Conservation (phyloP, 2,113 vertebrate species). For the Pterocles orientalis region DNA sequence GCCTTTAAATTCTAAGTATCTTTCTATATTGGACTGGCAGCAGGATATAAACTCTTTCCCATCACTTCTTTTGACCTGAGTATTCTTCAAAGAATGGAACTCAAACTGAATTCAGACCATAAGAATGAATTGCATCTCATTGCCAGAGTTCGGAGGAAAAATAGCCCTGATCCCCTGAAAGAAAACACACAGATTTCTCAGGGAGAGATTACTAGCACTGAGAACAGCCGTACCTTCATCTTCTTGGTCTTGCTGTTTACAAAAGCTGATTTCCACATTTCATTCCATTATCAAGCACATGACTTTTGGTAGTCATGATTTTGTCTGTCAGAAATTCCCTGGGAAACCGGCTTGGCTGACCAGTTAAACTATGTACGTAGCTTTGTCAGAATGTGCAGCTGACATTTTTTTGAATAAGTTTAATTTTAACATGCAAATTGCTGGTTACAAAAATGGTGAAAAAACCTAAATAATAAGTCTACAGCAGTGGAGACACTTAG, state of each 20-base stretch:
- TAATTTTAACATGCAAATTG: conserved; percentile 11
- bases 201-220: background rate
- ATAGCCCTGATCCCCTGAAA: background rate
- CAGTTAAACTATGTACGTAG: background rate
- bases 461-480: background rate
- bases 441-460: background rate
- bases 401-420: background rate
- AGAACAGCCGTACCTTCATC: background rate
- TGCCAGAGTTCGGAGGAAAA: background rate
- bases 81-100: background rate
- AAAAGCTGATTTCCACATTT: conserved; percentile 5
- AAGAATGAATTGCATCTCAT: background rate
- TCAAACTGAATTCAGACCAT: background rate
- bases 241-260: background rate
- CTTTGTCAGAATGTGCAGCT: background rate
- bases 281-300: background rate
- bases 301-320: background rate
- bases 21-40: background rate
- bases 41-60: background rate
- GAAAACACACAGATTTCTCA: background rate
- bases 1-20: background rate
- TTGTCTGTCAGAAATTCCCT: background rate
- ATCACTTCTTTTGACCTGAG: background rate
- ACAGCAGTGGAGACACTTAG: background rate
- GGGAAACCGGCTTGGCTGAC: background rate